Percentiles rank a stretch among this genome's conserved stretches.
These are phyloP conservation scores for Nyleta sp. DNA, from an alignment of 2,888 invertebrate genomes.

Conservation along the genomic window DNA sequence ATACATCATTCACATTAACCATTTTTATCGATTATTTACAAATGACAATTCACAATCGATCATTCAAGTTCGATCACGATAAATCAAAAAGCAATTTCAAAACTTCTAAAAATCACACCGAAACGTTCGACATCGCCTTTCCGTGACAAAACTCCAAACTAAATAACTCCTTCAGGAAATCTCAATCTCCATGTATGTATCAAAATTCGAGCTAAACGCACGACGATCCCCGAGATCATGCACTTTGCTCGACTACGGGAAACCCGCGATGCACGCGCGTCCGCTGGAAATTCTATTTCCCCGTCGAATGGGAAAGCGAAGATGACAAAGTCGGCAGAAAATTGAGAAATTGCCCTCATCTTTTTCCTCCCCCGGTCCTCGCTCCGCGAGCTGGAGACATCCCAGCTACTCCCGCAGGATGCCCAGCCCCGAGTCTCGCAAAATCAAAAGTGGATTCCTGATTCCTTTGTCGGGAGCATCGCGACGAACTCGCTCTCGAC, in stretches of 20 bases:
- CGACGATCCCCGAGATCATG: slow-evolving; percentile 24
- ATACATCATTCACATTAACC: no score
- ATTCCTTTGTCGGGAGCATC: slow-evolving; percentile 71
- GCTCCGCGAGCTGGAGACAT: slow-evolving; percentile 54
- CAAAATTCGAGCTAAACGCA: slow-evolving; percentile 23
- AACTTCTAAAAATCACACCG: no score
- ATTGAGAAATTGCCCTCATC: slow-evolving; percentile 81
- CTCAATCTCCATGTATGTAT: slow-evolving; percentile 20
- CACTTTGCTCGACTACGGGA: slow-evolving; percentile 41
- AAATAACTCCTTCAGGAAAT: no score
- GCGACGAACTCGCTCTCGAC: slow-evolving; percentile 45
- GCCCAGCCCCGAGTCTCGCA: slow-evolving; percentile 67
- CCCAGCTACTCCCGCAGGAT: slow-evolving; percentile 70
- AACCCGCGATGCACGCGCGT: slow-evolving; percentile 27
- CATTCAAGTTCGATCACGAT: no score
- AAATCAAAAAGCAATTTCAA: no score
- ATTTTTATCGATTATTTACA: no score
- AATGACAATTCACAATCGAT: no score
- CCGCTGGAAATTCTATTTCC: slow-evolving; percentile 80
- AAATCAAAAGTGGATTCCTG: slow-evolving; percentile 79
- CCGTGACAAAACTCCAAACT: no score
- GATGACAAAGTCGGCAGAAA: slow-evolving; percentile 82
- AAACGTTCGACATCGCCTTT: no score
- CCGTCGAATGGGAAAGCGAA: slow-evolving; percentile 80
- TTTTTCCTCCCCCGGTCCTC: slow-evolving; percentile 46